Conservation (phyloP, 2,888 invertebrate species). For the Chymomyza caudatula region DNA sequence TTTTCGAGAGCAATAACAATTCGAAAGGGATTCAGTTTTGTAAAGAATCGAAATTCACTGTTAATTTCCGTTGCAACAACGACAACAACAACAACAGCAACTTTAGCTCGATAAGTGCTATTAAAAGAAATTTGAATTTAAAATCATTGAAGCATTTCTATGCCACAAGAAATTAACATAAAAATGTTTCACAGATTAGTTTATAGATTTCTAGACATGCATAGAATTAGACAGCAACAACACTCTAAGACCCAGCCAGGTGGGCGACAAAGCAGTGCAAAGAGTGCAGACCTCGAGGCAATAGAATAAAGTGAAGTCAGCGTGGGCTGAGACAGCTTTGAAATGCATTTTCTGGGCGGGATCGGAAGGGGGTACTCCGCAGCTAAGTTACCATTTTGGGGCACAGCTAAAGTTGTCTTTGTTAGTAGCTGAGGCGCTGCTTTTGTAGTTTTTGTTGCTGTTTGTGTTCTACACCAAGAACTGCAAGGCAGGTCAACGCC, state of each 20-base stretch:
- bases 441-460: neutral
- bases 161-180: constrained; percentile 54
- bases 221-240: constrained; percentile 27
- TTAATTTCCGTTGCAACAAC: constrained; percentile 39
- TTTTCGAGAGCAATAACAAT: neutral
- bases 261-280: constrained; percentile 20
- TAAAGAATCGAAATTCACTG: neutral
- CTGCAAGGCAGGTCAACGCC: constrained; percentile 47
- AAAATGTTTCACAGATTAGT: constrained; percentile 54
- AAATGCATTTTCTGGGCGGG: neutral
- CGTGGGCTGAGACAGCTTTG: neutral
- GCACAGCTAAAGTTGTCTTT: neutral
- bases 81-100: neutral
- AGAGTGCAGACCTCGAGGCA: neutral
- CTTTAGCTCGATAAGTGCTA: neutral
- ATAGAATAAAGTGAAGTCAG: neutral
- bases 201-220: constrained; percentile 43
- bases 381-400: neutral
- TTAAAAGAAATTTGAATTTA: neutral
- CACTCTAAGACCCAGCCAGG: constrained; percentile 26
- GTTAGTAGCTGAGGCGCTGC: neutral
- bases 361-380: neutral
- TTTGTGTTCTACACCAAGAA: neutral
- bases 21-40: neutral
- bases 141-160: constrained; percentile 43